phyloP scores from a whole-genome alignment of 2,797 vertebrate species.

The Fundulus diaphanus region DNA sequence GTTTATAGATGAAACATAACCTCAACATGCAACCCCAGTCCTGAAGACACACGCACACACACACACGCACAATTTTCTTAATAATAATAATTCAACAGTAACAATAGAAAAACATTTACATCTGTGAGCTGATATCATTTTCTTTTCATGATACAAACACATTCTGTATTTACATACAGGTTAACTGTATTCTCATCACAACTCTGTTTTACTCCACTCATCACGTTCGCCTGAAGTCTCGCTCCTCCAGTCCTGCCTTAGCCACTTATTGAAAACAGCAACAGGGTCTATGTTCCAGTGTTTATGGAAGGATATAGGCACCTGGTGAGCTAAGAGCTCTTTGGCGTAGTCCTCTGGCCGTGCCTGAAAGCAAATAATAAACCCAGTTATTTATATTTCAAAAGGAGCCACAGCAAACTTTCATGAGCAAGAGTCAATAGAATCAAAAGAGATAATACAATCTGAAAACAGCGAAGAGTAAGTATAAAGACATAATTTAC shows the following conservation, averaged over 20 bases:
- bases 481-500: not conserved
- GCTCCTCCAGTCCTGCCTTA: slow-evolving; percentile 73
- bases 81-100: slow-evolving; percentile 55
- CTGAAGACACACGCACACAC: slow-evolving; percentile 43
- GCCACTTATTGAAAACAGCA: slow-evolving; percentile 90
- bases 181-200: slow-evolving; percentile 75
- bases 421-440: slow-evolving; percentile 7
- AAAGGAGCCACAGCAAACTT: slow-evolving; percentile 33
- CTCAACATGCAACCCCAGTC: slow-evolving; percentile 56
- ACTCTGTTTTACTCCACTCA: slow-evolving; percentile 83
- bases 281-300: slow-evolving; percentile 97
- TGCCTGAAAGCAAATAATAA: slow-evolving; percentile 81
- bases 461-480: slow-evolving; percentile 6
- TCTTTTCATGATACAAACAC: slow-evolving; percentile 23
- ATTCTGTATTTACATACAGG: slow-evolving; percentile 33
- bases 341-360: slow-evolving; percentile 92
- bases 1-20: slow-evolving; percentile 44
- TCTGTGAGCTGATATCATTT: slow-evolving; percentile 43
- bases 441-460: not conserved
- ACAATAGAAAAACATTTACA: slow-evolving; percentile 70
- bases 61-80: slow-evolving; percentile 15
- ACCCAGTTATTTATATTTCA: slow-evolving; percentile 26
- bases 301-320: slow-evolving; percentile 96
- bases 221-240: slow-evolving; percentile 53
- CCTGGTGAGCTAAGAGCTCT: slow-evolving; percentile 92